Evolutionary conservation across 2,797 vertebrate genomes (phyloP).

Genomic region (Sylvia borin): DNA sequence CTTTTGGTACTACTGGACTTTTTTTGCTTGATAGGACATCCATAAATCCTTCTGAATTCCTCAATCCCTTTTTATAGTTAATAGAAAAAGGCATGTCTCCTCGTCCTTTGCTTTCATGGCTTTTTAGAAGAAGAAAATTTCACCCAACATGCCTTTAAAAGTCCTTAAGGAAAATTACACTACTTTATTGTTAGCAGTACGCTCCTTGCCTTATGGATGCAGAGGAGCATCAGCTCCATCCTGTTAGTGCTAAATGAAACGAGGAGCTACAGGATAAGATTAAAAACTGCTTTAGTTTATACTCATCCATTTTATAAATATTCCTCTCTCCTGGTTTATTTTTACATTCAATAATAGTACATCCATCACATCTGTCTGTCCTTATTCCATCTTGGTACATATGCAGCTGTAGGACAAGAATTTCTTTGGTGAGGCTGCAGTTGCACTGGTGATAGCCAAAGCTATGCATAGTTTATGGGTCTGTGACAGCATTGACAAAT

Average conservation of each 20-base stretch:
- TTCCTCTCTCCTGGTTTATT: neutral
- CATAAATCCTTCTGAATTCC: neutral
- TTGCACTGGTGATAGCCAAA: neutral
- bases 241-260: neutral
- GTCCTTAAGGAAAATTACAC: neutral
- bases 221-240: neutral
- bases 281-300: neutral
- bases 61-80: neutral
- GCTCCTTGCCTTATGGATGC: neutral
- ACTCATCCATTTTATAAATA: neutral
- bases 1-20: neutral
- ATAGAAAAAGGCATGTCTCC: neutral
- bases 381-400: neutral
- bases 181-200: neutral
- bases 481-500: neutral
- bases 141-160: neutral
- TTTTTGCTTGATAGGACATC: neutral
- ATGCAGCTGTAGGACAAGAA: neutral
- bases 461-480: neutral
- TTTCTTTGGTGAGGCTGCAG: neutral
- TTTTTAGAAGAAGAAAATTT: neutral
- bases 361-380: neutral
- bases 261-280: neutral
- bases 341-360: neutral
- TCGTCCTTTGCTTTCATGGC: neutral